These are phyloP conservation scores for Candidula unifasciata DNA, from an alignment of 2,888 invertebrate genomes.

Conservation along the genomic window DNA sequence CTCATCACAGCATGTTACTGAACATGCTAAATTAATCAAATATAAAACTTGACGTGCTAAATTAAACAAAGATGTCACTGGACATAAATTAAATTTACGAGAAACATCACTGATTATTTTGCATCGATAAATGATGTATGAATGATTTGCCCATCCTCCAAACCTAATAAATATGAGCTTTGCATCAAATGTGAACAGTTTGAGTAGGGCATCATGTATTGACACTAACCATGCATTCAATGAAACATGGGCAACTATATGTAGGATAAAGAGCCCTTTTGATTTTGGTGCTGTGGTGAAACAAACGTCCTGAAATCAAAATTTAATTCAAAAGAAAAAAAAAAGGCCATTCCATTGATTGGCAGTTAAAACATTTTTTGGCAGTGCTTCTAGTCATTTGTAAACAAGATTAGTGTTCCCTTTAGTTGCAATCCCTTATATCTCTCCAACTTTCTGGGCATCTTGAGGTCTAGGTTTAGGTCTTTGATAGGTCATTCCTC, in stretches of 20 bases:
- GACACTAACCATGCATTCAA: slow-evolving; percentile 49
- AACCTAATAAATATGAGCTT: neutral
- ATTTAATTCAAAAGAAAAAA: neutral
- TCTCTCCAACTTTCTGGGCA: slow-evolving; percentile 41
- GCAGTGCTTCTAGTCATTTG: slow-evolving; percentile 19
- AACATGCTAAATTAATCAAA: too few species aligned
- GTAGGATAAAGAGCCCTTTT: slow-evolving; percentile 54
- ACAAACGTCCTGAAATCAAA: slow-evolving; percentile 46
- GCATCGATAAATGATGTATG: too few species aligned
- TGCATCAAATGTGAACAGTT: neutral
- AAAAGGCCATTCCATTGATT: neutral
- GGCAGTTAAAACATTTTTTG: slow-evolving; percentile 42
- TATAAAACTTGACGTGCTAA: too few species aligned
- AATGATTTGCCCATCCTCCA: too few species aligned
- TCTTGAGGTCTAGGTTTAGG: slow-evolving; percentile 44
- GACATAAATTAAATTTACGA: too few species aligned
- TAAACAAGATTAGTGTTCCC: slow-evolving; percentile 28
- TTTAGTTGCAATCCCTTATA: slow-evolving; percentile 52
- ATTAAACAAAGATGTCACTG: too few species aligned
- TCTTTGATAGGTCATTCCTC: slow-evolving; percentile 35
- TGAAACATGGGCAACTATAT: slow-evolving; percentile 54
- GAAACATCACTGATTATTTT: too few species aligned
- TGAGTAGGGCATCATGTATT: neutral
- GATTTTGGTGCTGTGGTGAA: slow-evolving; percentile 56
- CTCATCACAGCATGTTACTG: neutral